Base-by-base conservation (phyloP, 2,113 vertebrate genomes). In the Poecilia latipinna region DNA sequence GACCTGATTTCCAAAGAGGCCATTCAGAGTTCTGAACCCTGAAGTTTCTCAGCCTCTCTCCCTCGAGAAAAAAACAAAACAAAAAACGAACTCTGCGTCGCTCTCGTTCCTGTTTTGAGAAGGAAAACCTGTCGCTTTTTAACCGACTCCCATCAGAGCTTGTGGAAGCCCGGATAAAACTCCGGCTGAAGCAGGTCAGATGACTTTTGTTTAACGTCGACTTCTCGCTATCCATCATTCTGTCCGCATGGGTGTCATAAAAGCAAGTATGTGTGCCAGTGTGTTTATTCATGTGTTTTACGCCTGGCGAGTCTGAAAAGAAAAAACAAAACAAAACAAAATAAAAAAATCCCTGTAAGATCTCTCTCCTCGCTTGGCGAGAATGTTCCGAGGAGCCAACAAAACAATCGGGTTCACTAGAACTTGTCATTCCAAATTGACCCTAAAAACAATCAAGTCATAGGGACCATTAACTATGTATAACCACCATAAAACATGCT, bases 361-460 rank as follows among this genome's bases (percentile, higher is more conserved):
- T 51, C 82, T 87, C 78, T 78, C 70, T 82, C 73, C 39, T 62
- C 71, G 51, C 78, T 83, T 77, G 84, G 91, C 88, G 90, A 82
- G 70, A 75, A 26, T 17, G 57, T 80, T 91, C 82, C 62, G 66
- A 70, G 75, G 77, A 92, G 89, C 91, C 89, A 89, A 88, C 84
- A 82, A 90, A 93, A 90, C 90, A 93, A 91, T 89, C 80, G 84
- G 87, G 86, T 93, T 94, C 89, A 93, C 90, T 91, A 89, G 86
- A 90, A 91, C 93, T 92, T 94, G 93, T 93, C 93, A 90, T 86
- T 94, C 90, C 86, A 93, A 93, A 94, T 93, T 93, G 90, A 92
- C 93, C 93, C 91, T 90, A 89, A 93, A 94, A 94, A 93, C 90
- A 94, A 92, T 95, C 90, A 94, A 93, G 92, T 93, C 90, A 92